Evolutionary conservation across 2,113 vertebrate species (phyloP).

Genomic region (Paracanthobrama guichenoti): DNA sequence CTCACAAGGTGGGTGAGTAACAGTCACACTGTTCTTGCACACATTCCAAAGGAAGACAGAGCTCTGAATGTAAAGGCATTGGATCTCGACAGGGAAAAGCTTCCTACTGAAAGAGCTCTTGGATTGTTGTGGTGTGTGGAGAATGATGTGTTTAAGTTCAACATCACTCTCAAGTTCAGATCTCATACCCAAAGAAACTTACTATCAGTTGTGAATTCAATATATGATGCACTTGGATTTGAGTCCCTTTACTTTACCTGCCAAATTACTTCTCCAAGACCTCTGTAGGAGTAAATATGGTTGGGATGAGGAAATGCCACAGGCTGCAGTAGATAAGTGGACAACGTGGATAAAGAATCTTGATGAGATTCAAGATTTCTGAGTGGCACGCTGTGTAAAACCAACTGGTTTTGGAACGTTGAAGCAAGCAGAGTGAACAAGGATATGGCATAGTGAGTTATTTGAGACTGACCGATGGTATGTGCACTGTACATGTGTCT

Average conservation of each 20-base stretch:
- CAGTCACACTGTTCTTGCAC: too few species aligned
- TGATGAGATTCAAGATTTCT: background rate
- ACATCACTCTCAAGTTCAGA: background rate
- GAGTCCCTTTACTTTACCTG: background rate
- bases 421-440: background rate
- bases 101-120: too few species aligned
- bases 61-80: too few species aligned
- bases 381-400: background rate
- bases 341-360: constrained; percentile 19
- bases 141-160: too few species aligned
- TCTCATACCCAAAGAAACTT: too few species aligned
- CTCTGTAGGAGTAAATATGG: background rate
- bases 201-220: too few species aligned
- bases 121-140: too few species aligned
- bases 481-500: too few species aligned
- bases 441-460: background rate
- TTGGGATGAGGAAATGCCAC: background rate
- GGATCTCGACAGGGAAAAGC: too few species aligned
- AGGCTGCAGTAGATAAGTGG: background rate
- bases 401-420: background rate
- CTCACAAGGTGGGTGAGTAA: too few species aligned
- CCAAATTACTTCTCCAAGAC: background rate
- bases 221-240: background rate
- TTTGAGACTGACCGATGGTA: background rate
- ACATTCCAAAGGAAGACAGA: too few species aligned